Conservation (phyloP, 2,113 vertebrate genomes). For the Pseudonaja textilis region DNA sequence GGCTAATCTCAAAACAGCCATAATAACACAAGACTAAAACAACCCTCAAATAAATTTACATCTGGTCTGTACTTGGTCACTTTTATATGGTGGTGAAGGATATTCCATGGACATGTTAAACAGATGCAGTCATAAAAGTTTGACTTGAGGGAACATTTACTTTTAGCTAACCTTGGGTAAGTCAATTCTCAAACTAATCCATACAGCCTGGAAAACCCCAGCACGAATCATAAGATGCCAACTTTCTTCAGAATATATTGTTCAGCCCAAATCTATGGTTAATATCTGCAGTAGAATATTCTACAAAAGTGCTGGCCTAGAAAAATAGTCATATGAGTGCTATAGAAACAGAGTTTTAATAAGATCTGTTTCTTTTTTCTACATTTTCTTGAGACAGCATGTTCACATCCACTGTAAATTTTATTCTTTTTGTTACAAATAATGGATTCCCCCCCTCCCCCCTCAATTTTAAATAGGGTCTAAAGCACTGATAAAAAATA, state of each 20-base stretch:
- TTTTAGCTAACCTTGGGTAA: background rate
- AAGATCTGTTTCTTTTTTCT: background rate
- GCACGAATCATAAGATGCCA: background rate
- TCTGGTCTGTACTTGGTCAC: background rate
- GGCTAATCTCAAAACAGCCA: background rate
- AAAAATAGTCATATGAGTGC: background rate
- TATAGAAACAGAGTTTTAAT: background rate
- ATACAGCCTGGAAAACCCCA: background rate
- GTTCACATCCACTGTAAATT: background rate
- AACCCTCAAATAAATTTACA: background rate
- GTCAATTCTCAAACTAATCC: background rate
- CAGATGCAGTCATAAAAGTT: background rate
- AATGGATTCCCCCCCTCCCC: background rate
- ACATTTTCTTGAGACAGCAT: background rate
- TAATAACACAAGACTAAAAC: background rate
- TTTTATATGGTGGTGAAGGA: background rate
- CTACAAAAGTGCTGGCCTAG: background rate
- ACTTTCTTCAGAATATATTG: background rate
- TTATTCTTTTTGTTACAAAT: background rate
- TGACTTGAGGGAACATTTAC: background rate
- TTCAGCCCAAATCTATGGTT: background rate
- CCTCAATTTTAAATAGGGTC: constrained; percentile 23
- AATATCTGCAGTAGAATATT: background rate
- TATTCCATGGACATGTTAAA: background rate
- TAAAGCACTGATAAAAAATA: constrained; percentile 9